A percentile compares a stretch with the other conserved stretches of the same genome.
Conservation (phyloP, 2,113 vertebrate species). For the Tapirus terrestris region DNA sequence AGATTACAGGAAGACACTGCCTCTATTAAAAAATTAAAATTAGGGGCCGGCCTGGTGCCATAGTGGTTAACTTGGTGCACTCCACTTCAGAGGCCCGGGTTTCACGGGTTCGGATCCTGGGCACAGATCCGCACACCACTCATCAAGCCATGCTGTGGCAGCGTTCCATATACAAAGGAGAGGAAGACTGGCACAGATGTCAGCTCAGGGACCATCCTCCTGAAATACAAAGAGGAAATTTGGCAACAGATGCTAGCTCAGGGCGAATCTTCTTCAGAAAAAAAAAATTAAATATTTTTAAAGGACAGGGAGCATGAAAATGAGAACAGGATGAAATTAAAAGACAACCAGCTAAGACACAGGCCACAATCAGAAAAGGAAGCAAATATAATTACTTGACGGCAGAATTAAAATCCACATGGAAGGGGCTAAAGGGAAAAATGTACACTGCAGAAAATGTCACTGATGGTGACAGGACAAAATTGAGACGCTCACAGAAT, state of each 20-base stretch:
- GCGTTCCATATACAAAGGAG: too few species aligned
- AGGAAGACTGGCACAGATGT: too few species aligned
- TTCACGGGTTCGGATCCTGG: too few species aligned
- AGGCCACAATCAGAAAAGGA: background rate
- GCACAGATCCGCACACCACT: too few species aligned
- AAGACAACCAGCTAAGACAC: background rate
- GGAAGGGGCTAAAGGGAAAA: background rate
- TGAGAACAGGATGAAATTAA: slow-evolving; percentile 30
- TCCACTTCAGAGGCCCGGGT: too few species aligned
- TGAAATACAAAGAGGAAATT: too few species aligned
- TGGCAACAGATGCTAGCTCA: too few species aligned
- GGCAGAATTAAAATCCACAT: slow-evolving; percentile 5
- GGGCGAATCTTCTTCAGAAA: too few species aligned
- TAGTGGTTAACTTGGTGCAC: too few species aligned
- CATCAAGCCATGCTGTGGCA: too few species aligned
- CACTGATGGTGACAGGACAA: background rate
- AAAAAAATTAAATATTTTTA: slow-evolving; percentile 33
- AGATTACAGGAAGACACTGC: background rate
- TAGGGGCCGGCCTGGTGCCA: too few species aligned
- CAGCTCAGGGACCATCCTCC: too few species aligned
- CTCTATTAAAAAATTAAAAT: slow-evolving; percentile 44
- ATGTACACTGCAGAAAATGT: background rate
- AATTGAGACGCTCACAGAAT: background rate
- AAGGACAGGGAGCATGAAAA: slow-evolving; percentile 45
- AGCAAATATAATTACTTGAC: background rate